Conservation (phyloP, 2,797 vertebrate species). For the Characodon lateralis region DNA sequence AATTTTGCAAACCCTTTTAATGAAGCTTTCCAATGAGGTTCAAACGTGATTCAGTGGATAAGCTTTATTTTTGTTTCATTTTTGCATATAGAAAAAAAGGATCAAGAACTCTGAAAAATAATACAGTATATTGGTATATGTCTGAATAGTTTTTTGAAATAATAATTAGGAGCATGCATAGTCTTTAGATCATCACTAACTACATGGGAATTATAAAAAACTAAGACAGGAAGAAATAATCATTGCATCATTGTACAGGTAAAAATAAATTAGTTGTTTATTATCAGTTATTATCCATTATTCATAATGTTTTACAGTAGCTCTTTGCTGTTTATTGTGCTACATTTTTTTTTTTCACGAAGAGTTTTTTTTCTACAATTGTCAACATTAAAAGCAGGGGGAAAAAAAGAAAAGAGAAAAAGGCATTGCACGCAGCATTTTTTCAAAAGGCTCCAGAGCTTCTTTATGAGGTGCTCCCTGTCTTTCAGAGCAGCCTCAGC, state of each 20-base stretch:
- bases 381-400: background rate
- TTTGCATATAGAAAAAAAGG: constrained; percentile 17
- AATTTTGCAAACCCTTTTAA: background rate
- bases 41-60: background rate
- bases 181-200: background rate
- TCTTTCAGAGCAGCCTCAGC: constrained; percentile 32
- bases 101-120: background rate
- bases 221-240: background rate
- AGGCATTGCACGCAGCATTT: constrained; percentile 6
- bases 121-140: background rate
- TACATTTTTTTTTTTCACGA: background rate
- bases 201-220: background rate
- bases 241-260: background rate
- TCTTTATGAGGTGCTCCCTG: constrained; percentile 30
- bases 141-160: background rate
- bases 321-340: constrained; percentile 15
- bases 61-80: background rate
- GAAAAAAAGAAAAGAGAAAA: background rate
- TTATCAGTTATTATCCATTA: constrained; percentile 3
- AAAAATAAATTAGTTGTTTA: background rate
- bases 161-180: background rate
- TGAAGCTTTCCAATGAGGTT: background rate
- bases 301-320: constrained; percentile 9
- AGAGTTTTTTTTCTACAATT: background rate
- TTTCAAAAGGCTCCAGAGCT: constrained; percentile 20